Evolutionary conservation across 2,888 invertebrate species (phyloP).

Genomic region (Protodeltote pygarga): DNA sequence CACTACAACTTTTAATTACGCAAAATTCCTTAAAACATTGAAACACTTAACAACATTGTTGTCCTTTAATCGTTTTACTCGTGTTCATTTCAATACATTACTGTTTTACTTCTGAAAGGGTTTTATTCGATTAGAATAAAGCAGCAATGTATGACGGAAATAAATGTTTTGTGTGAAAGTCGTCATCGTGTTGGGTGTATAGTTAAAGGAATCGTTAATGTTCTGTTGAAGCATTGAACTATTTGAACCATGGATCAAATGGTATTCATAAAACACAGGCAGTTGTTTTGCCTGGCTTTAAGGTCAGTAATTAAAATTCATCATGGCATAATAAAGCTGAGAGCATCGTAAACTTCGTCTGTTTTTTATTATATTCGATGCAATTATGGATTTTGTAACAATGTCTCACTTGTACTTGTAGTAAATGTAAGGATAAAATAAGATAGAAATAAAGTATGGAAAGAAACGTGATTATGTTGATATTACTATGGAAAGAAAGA

Average conservation of each 20-base stretch:
- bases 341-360: slow-evolving; percentile 52
- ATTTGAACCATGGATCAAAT: slow-evolving; percentile 68
- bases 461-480: too few species aligned
- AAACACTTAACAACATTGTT: slow-evolving; percentile 59
- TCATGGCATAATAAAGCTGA: slow-evolving; percentile 64
- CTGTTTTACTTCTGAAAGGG: slow-evolving; percentile 1
- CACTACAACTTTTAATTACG: slow-evolving; percentile 78
- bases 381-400: slow-evolving; percentile 38
- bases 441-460: too few species aligned
- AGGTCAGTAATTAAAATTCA: slow-evolving; percentile 73
- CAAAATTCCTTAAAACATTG: slow-evolving; percentile 78
- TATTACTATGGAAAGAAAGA: too few species aligned
- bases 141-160: slow-evolving; percentile 15
- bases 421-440: too few species aligned
- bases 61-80: slow-evolving; percentile 35
- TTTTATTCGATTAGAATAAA: slow-evolving; percentile 4
- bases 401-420: slow-evolving; percentile 11
- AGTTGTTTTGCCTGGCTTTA: slow-evolving; percentile 55
- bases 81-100: slow-evolving; percentile 25
- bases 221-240: slow-evolving; percentile 57
- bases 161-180: slow-evolving; percentile 8
- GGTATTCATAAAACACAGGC: slow-evolving; percentile 60
- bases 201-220: slow-evolving; percentile 42
- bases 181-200: neutral
- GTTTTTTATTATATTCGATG: slow-evolving; percentile 62